Conservation (phyloP, 1,140 invertebrate genomes). For the Pseudomyrmex sp. region DNA sequence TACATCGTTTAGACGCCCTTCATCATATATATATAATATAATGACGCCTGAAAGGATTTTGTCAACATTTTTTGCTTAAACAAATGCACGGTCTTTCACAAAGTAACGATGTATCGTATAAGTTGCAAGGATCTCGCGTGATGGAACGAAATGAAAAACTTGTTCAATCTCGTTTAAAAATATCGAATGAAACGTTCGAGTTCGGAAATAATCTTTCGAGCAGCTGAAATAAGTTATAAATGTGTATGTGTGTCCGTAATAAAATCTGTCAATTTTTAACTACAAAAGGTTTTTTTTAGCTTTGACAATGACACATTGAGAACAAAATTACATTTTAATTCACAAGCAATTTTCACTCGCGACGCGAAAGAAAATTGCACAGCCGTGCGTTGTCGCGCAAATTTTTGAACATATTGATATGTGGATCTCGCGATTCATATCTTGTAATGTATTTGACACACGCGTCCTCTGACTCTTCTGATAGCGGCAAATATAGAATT, state of each 20-base stretch:
- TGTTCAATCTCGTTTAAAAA: no score
- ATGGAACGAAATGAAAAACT: no score
- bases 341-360: slow-evolving; percentile 6
- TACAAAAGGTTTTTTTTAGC: background rate
- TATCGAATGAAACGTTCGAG: no score
- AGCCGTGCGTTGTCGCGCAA: background rate
- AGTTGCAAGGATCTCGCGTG: background rate
- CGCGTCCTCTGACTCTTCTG: background rate
- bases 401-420: background rate
- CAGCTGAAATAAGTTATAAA: background rate
- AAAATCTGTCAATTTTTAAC: background rate
- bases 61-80: background rate
- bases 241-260: no score
- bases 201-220: background rate
- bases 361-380: no score
- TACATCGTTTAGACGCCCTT: background rate
- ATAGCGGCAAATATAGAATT: background rate
- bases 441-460: slow-evolving; percentile 29
- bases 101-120: background rate
- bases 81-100: background rate
- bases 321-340: slow-evolving; percentile 1
- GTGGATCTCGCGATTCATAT: background rate
- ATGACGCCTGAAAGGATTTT: slow-evolving; percentile 19
- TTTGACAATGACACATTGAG: background rate
- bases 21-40: slow-evolving; percentile 15